Percentiles rank a stretch among this genome's conserved stretches.
Evolutionary conservation across 2,113 vertebrate genomes (phyloP).

Genomic region (Trinectes maculatus): DNA sequence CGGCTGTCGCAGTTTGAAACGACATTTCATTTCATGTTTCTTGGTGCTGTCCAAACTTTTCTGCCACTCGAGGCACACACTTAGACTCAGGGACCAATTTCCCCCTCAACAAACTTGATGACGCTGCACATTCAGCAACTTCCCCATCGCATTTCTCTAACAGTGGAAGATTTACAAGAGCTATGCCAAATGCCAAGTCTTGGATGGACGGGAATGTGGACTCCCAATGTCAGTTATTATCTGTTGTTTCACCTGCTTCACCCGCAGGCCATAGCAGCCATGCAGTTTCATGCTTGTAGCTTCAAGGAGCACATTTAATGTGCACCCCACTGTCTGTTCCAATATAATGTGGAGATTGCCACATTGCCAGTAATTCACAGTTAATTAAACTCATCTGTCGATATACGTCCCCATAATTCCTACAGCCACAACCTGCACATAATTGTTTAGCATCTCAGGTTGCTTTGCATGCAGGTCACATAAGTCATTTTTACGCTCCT

Average conservation of each 20-base stretch:
- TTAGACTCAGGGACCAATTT: no score
- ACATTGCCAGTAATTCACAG: background rate
- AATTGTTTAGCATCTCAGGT: background rate
- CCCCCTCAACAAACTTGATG: background rate
- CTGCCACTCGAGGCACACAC: no score
- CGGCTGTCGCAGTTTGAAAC: background rate
- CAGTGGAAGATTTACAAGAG: background rate
- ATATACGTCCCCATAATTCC: background rate
- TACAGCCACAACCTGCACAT: background rate
- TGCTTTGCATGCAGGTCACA: conserved; percentile 6
- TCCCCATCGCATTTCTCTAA: background rate
- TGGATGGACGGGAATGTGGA: no score
- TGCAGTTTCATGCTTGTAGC: no score
- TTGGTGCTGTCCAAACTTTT: no score
- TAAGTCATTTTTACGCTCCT: background rate
- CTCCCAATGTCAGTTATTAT: no score
- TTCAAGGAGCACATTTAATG: no score
- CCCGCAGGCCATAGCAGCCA: no score
- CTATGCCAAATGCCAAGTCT: no score
- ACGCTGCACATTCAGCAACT: background rate
- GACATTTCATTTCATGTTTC: background rate
- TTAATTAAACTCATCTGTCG: background rate
- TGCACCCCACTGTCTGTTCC: background rate
- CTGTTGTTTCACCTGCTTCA: no score
- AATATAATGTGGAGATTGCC: background rate